Evolutionary conservation across 2,888 invertebrate genomes (phyloP), one percentile per base, ranked within the genome.

Genomic region (Sinhomidia bicolor): DNA sequence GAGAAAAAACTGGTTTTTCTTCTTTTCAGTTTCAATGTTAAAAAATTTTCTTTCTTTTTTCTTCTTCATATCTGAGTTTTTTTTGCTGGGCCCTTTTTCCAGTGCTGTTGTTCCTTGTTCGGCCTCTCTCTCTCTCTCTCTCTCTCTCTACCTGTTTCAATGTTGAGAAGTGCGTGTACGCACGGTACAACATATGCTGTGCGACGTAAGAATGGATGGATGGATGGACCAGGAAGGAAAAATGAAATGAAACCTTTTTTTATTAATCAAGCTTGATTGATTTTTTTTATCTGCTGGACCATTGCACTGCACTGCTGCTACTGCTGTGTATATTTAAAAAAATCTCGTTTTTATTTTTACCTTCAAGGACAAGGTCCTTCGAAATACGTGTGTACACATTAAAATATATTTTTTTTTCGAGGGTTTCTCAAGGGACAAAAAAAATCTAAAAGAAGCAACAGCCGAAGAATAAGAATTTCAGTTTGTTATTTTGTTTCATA

Each of bases 1-100:
- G 60, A 74, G 7, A 32, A 44, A 57, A 86, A 86, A 86, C 86
- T 81, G 81, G 86, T 86, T 86, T 85, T 60, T 81, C 71, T 51
- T 51, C 71, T 83, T 83, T 83, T 71, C 44, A 23, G 26, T 12
- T 71, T 36, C 51, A 23, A 9, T 26, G 36, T 32, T 36, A 79
- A 32, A 44, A 83, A 60, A 54, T 60, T 14, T 36, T 32, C 23
- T 54, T 44, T 79, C 51, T 10, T n/a, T 76, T 14, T 65, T 65
- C n/a, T 9, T 44, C 10, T 36, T 14, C 23, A 20, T 71, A 2
- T n/a, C n/a, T n/a, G n/a, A n/a, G n/a, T n/a, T 7, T 71, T 41
- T 41, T 36, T 71, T 71, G 68, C 68, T 41, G 36, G 29, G 26
- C n/a, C 14, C 51, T 20, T 2, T 57, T 10, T 57, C 17, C 20